Percentiles rank a stretch among this genome's conserved stretches.
Evolutionary conservation across 2,797 vertebrate species (phyloP).

Genomic region (Hippopotamyrus pictus): DNA sequence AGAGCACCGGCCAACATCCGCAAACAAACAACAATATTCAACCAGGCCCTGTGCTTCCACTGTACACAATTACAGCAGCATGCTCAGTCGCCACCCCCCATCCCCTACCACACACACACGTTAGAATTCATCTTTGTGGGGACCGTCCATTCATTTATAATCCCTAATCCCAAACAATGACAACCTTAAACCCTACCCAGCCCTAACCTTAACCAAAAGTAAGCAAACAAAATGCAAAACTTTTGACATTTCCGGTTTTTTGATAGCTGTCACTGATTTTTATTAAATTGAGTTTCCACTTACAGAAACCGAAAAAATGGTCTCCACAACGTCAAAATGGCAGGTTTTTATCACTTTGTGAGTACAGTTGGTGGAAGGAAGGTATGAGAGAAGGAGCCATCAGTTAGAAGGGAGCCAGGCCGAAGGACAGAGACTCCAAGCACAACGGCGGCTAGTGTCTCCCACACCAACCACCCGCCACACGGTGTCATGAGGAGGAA

Average conservation of each 20-base stretch:
- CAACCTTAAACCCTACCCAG: neutral
- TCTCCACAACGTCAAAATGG: neutral
- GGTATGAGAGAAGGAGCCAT: neutral
- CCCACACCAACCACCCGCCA: neutral
- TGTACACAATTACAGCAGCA: slow-evolving; percentile 34
- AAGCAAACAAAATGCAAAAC: neutral
- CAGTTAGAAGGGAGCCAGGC: neutral
- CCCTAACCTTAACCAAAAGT: neutral
- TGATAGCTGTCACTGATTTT: neutral
- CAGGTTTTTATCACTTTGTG: neutral
- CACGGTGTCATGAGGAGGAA: neutral
- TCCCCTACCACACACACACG: neutral
- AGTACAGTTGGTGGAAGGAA: neutral
- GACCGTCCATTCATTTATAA: neutral
- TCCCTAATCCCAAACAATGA: neutral
- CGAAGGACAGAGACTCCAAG: neutral
- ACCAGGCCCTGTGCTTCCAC: slow-evolving; percentile 34
- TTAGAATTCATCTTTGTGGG: neutral
- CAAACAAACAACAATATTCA: slow-evolving; percentile 50
- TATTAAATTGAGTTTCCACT: neutral
- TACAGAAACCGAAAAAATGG: neutral
- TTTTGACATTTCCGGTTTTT: neutral
- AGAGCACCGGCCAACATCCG: slow-evolving; percentile 7
- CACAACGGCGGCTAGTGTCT: neutral
- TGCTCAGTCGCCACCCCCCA: no score